These are phyloP conservation scores for Neostethus bicornis DNA, from an alignment of 2,797 vertebrate species.

Conservation along the genomic window DNA sequence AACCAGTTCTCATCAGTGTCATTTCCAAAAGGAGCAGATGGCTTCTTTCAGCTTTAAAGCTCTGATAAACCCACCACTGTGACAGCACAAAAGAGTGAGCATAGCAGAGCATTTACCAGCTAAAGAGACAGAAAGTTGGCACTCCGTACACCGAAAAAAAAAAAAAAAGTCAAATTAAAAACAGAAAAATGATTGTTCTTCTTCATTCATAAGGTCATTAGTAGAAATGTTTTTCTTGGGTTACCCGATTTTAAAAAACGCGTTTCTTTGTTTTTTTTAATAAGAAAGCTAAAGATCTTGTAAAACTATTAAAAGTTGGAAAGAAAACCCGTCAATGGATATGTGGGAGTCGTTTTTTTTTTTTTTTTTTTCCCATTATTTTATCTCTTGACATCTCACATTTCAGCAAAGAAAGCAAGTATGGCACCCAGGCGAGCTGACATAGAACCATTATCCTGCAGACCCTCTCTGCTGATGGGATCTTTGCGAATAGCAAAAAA, in stretches of 20 bases:
- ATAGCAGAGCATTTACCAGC: background rate
- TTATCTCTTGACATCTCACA: constrained; percentile 33
- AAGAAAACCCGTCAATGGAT: constrained; percentile 1
- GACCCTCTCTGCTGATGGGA: constrained; percentile 54
- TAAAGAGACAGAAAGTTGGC: constrained; percentile 8
- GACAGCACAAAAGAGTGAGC: constrained; percentile 1
- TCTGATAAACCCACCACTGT: constrained; percentile 1
- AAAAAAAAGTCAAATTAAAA: constrained; percentile 1
- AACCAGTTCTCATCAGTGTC: background rate
- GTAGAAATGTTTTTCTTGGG: background rate
- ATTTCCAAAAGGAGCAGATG: constrained; percentile 9
- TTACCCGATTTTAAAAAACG: background rate
- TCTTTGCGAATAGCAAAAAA: constrained; percentile 51
- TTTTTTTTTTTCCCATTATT: constrained; percentile 1
- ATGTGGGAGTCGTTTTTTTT: background rate
- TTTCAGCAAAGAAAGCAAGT: constrained; percentile 34
- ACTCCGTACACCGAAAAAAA: constrained; percentile 6
- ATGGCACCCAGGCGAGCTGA: constrained; percentile 31
- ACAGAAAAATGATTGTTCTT: background rate
- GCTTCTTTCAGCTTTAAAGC: constrained; percentile 1
- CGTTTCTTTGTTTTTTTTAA: background rate
- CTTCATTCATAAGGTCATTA: constrained; percentile 1
- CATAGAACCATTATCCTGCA: constrained; percentile 55
- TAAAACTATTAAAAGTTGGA: background rate
- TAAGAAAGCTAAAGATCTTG: background rate